These are phyloP conservation scores for Dryocosmus kuriphilus DNA, from an alignment of 2,888 invertebrate species.

Conservation along the genomic window DNA sequence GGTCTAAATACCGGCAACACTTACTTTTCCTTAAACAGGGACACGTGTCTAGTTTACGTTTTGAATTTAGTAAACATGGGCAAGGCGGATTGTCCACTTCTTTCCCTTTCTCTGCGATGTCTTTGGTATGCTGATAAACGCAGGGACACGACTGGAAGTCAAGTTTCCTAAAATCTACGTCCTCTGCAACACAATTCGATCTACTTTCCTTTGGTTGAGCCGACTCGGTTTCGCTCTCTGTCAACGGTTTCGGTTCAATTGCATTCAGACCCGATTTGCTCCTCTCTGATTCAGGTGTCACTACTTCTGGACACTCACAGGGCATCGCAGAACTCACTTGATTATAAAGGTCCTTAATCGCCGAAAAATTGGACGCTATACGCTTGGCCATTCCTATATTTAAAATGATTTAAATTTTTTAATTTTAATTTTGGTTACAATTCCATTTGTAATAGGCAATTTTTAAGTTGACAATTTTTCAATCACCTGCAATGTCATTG, in stretches of 20 bases:
- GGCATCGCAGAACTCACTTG: conserved; percentile 27
- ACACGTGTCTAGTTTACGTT: conserved; percentile 65
- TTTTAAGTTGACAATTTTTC: not conserved
- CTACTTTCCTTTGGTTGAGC: conserved; percentile 46
- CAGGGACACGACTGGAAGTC: conserved; percentile 67
- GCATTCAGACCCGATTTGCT: not conserved
- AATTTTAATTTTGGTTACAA: not conserved
- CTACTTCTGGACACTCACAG: not conserved
- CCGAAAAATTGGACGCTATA: conserved; percentile 24
- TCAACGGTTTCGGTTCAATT: not conserved
- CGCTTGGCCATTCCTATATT: conserved; percentile 18
- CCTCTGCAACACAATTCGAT: conserved; percentile 43
- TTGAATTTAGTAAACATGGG: conserved; percentile 69
- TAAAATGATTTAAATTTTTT: not conserved
- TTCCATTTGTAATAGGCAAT: not conserved
- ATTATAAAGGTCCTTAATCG: conserved; percentile 27
- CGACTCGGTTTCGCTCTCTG: conserved; percentile 43
- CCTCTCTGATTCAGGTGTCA: not conserved
- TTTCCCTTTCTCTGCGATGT: conserved; percentile 65
- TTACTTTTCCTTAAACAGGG: conserved; percentile 67
- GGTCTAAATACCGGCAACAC: not conserved
- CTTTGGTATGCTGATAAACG: conserved; percentile 68
- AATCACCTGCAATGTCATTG: conserved; percentile 27
- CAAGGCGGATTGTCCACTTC: conserved; percentile 70
- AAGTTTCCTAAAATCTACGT: conserved; percentile 50